phyloP scores from a whole-genome alignment of 2,113 vertebrate genomes.

The Tenebrosternarchus preto region DNA sequence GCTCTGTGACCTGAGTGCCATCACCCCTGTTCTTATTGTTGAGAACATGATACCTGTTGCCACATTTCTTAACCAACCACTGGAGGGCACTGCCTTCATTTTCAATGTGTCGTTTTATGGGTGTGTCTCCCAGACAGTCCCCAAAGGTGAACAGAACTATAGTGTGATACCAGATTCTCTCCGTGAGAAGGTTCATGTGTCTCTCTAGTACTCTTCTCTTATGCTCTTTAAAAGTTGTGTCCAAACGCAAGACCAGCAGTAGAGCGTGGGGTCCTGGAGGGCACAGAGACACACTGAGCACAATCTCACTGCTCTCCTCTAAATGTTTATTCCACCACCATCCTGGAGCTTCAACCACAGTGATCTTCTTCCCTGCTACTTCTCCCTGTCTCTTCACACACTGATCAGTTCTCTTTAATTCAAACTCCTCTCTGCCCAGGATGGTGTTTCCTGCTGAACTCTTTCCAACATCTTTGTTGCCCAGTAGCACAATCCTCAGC shows the following conservation, averaged over 20 bases:
- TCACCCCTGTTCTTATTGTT: neutral
- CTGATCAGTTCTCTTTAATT: conserved; percentile 14
- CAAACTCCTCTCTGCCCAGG: conserved; percentile 31
- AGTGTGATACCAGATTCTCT: no score
- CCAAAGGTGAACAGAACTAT: no score
- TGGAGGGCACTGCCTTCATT: neutral
- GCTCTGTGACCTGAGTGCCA: neutral
- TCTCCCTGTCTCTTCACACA: conserved; percentile 11
- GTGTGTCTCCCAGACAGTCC: neutral
- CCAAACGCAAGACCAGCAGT: no score
- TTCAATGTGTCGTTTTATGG: conserved; percentile 4
- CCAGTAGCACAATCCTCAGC: conserved; percentile 7
- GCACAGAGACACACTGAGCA: no score
- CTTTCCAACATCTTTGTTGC: conserved; percentile 16
- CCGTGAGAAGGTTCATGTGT: no score
- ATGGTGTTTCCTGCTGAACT: conserved; percentile 54
- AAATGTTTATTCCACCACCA: no score
- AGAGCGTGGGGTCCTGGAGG: no score
- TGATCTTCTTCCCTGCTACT: neutral
- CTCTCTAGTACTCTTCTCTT: no score
- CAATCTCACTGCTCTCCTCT: no score
- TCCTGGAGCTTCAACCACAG: no score
- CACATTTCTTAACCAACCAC: conserved; percentile 21
- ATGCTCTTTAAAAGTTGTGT: no score
- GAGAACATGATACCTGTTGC: conserved; percentile 18